Base-by-base conservation (phyloP, 2,113 vertebrate genomes). In the Seriola dumerili region DNA sequence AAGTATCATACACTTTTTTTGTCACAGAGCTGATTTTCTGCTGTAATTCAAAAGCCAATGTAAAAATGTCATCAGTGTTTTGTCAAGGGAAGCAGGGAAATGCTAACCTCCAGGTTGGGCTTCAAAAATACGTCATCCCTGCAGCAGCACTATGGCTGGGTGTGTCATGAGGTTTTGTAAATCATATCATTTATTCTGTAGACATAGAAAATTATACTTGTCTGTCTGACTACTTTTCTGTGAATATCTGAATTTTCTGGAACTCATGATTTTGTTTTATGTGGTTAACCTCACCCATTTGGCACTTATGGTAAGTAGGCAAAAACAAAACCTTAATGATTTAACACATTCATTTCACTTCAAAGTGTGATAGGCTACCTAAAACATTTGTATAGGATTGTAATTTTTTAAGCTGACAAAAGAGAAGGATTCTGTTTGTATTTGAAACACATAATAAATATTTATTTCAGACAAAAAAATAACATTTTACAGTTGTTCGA, bases 401-500 rank as follows among this genome's bases (percentile, higher is more conserved):
- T 21, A 23, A 1, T 13, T 40, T 23, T 50, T 54, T 44, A 52
- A 2, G 13, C 3, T 64, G 1, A 64, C 10, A 58, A 67, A 34
- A 48, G 67, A 40, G 0, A 59, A 36, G 0, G 21, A 62, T n/a
- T 48, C 64, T 48, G 54, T 64, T 83, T 76, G 29, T 68, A 88
- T 77, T 91, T 94, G 72, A 92, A 93, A 93, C 92, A 94, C 92
- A 93, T 89, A 89, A 93, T 94, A 93, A 91, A 94, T 94, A 89
- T 95, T 95, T 95, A 94, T 94, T 94, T 88, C 73, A 89, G 87
- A 94, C 89, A 92, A 89, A 93, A 93, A 93, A 94, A 91, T 90
- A 92, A 92, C 85, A 75, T 88, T 91, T 89, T 88, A 92, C 90
- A 95, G 66, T 87, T 76, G 74, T 89, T 84, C 90, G 83, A 92